Evolutionary conservation across 2,888 invertebrate species (phyloP), one percentile per base, ranked within the genome.

Genomic region (Iselma pallidipennis): DNA sequence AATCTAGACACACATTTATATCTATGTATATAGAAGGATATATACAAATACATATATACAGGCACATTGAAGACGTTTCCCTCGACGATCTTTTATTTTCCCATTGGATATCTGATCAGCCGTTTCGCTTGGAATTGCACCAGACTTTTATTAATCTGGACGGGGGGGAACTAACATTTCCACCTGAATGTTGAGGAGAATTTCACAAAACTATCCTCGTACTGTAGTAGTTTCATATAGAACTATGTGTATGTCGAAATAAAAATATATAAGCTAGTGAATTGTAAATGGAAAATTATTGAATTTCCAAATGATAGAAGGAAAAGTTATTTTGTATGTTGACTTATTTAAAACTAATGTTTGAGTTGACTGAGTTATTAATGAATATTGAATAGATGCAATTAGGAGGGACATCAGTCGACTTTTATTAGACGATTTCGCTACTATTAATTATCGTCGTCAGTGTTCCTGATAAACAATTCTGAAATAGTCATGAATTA

Each of bases 351-450:
- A 28, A 42, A 42, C 19, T 49, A 19, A 26, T 57, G 61, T 49
- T 49, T 50, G 50, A 50, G 29, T 42, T 42, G 55, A 50, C 51
- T 23, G 58, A 52, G 58, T 62, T 62, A 62, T 62, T 62, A 62
- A 62, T 62, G 61, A 62, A 62, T 62, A 62, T 62, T 62, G 58
- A 62, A 62, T 62, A 59, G 62, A 26, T 31, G 55, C 62, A 57
- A 62, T 62, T 62, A 62, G 19, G 10, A 45, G 61, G 61, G 59
- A 59, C 59, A 59, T 59, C 21, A 54, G 49, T 56, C 26, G 61
- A 61, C 52, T 61, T 61, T 61, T 61, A 61, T 61, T 61, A 61
- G 61, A 58, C 48, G 55, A 59, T 58, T 57, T 59, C 50, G 62
- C 58, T 62, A 55, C 58, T 62, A 57, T 62, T 58, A 62, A 62